Base-by-base conservation (phyloP, 2,888 invertebrate species). In the Cetonia aurata region DNA sequence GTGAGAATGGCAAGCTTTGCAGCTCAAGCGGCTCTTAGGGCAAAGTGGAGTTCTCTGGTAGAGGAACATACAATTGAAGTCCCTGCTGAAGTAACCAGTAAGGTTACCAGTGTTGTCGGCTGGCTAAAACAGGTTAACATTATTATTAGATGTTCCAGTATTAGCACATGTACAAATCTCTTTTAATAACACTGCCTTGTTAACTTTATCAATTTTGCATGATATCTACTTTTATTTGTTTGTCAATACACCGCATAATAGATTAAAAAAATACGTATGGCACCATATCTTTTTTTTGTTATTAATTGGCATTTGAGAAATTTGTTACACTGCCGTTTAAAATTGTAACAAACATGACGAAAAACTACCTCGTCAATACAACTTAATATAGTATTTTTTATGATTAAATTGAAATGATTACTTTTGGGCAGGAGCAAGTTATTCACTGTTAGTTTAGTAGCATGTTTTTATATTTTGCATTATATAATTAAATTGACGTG, bases 101-200 rank as follows among this genome's bases (percentile, higher is more conserved):
- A 92, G 80, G 91, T 93, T 78, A 89, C 91, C 76, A 92, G 92
- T 77, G 93, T 93, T 80, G 92, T 93, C 75, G 93, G 93, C 86
- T 93, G 93, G 93, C 88, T 93, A 65, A 93, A 93, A 88, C 93
- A 93, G 93, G 93, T 83, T 76, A 75, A 73, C 71, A 19, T 59
- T 65, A 60, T 60, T 60, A 19, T 31, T 60, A 46, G 60, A 60
- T 60, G 42, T 60, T 19, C 50, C 15, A 9, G 19, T 50, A 50
- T 60, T 60, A 48, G 60, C 60, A 60, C 60, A 59, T 25, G 44
- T 44, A 44, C 19, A 60, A 46, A 31, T 31, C 31, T 46, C 60
- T 60, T 60, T 48, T 50, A 13, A 25, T 50, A 15, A 50, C 48
- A 48, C 60, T 31, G 19, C 46, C 60, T 60, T 60, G 31, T 50